Evolutionary conservation across 2,888 invertebrate species (phyloP).

Genomic region (Idaea dimidiata): DNA sequence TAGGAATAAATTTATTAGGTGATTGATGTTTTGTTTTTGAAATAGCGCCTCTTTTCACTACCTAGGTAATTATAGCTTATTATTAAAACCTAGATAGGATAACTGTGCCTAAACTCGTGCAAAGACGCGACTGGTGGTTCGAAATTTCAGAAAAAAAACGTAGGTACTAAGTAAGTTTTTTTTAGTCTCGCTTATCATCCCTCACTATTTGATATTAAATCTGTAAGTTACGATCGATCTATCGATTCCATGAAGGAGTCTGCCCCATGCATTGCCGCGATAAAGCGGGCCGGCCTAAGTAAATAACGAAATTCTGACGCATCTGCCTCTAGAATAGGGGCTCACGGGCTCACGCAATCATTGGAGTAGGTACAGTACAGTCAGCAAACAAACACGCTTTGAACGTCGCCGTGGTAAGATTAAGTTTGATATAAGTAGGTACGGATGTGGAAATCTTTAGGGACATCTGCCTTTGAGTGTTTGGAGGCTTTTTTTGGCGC

Average conservation of each 20-base stretch:
- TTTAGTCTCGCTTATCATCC: not conserved
- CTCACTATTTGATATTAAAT: not conserved
- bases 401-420: constrained; percentile 17
- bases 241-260: constrained; percentile 42
- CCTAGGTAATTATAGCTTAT: too few species aligned
- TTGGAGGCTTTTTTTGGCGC: constrained; percentile 1
- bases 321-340: constrained; percentile 55
- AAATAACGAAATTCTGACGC: constrained; percentile 63
- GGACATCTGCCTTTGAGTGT: constrained; percentile 1
- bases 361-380: constrained; percentile 23
- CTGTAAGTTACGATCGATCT: not conserved
- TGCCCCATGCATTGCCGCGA: constrained; percentile 57
- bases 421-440: constrained; percentile 15
- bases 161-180: not conserved
- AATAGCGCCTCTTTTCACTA: not conserved
- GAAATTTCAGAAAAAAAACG: not conserved
- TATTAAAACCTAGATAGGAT: too few species aligned
- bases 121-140: not conserved
- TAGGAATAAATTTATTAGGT: not conserved
- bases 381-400: constrained; percentile 34
- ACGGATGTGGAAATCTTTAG: constrained; percentile 14
- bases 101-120: too few species aligned
- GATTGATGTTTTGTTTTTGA: not conserved
- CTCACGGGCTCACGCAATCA: constrained; percentile 44
- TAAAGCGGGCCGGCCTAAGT: constrained; percentile 69